These are phyloP conservation scores for Bergia puertoricense DNA, from an alignment of 92 coral and sea anemone species.

Conservation along the genomic window DNA sequence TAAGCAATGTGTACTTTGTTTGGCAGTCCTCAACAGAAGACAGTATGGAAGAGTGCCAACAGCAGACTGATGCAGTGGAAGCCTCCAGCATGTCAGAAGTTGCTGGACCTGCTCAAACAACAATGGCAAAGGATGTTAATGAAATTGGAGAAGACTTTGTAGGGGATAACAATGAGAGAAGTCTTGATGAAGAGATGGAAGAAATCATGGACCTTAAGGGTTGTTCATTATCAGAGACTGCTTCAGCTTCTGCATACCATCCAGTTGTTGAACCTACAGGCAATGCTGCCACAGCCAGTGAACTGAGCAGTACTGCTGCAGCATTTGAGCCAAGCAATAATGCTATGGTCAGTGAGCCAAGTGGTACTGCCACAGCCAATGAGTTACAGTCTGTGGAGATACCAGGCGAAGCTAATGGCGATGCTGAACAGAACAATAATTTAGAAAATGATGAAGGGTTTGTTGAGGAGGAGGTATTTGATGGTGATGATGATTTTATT, in stretches of 20 bases:
- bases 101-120: not conserved
- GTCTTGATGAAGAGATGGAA: slow-evolving; percentile 72
- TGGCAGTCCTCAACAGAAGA: not conserved
- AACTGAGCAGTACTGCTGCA: not conserved
- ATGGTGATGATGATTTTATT: slow-evolving; percentile 61
- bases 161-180: slow-evolving; percentile 62
- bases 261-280: not conserved
- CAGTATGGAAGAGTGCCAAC: not conserved
- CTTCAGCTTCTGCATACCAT: not conserved
- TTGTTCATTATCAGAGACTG: slow-evolving; percentile 57
- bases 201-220: slow-evolving; percentile 68
- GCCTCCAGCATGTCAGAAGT: not conserved
- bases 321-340: not conserved
- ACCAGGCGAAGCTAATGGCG: not conserved
- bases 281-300: not conserved
- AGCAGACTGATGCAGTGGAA: not conserved
- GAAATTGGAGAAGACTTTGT: slow-evolving; percentile 53
- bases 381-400: slow-evolving; percentile 9
- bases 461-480: slow-evolving; percentile 43
- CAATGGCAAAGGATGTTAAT: not conserved
- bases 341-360: not conserved
- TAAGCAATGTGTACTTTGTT: not conserved
- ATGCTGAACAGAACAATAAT: slow-evolving; percentile 20
- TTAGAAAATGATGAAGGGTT: slow-evolving; percentile 34
- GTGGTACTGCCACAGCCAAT: not conserved